Evolutionary conservation across 2,113 vertebrate species (phyloP).

Genomic region (Psilopsiagon aymara): DNA sequence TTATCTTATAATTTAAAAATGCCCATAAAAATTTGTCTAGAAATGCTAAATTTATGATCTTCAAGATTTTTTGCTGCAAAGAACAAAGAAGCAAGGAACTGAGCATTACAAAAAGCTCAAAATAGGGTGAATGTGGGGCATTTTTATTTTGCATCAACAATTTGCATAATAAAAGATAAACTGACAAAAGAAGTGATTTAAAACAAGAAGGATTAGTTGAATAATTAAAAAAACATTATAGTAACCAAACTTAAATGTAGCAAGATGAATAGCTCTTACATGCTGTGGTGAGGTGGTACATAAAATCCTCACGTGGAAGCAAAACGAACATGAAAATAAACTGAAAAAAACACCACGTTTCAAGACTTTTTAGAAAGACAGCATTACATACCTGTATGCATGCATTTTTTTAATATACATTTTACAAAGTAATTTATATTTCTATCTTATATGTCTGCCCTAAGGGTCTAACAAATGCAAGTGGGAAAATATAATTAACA

Average conservation of each 20-base stretch:
- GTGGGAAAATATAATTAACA: neutral
- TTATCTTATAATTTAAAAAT: neutral
- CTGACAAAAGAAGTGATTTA: slow-evolving; percentile 49
- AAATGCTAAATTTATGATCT: neutral
- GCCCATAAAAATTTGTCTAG: neutral
- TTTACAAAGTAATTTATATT: slow-evolving; percentile 17
- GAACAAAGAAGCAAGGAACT: slow-evolving; percentile 4
- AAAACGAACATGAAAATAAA: slow-evolving; percentile 20
- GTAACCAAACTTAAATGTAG: slow-evolving; percentile 38
- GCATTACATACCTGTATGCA: neutral
- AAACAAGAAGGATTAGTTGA: slow-evolving; percentile 45
- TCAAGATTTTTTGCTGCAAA: neutral
- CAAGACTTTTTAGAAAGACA: neutral
- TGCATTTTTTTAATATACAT: neutral
- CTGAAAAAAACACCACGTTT: neutral
- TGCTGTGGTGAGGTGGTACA: neutral
- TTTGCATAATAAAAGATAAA: slow-evolving; percentile 54
- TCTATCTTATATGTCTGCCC: neutral
- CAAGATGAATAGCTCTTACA: slow-evolving; percentile 46
- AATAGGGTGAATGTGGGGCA: slow-evolving; percentile 36
- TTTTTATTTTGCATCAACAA: slow-evolving; percentile 28
- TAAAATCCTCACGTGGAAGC: slow-evolving; percentile 45
- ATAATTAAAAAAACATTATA: slow-evolving; percentile 65
- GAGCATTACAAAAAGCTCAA: slow-evolving; percentile 12
- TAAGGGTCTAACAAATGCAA: neutral